These are phyloP conservation scores for Idaea aversata DNA, from an alignment of 2,888 invertebrate genomes.

Conservation along the genomic window DNA sequence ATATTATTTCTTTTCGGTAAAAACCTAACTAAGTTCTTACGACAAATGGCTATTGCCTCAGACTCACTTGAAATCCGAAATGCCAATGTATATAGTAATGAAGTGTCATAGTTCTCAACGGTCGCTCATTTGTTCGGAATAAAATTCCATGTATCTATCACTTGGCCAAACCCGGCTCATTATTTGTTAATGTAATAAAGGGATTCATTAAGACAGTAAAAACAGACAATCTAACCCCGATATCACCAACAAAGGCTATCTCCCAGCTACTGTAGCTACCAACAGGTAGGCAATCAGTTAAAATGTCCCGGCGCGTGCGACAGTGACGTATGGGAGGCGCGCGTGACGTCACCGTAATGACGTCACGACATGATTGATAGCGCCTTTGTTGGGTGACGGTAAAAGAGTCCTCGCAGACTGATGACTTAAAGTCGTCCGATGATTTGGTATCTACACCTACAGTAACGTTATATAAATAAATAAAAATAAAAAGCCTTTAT, in stretches of 20 bases:
- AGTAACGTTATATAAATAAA: too few relatives aligned
- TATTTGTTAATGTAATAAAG: too few relatives aligned
- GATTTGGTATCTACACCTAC: background rate
- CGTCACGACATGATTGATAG: conserved; percentile 31
- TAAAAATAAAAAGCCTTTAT: too few relatives aligned
- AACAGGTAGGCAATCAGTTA: conserved; percentile 32
- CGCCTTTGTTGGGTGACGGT: conserved; percentile 22
- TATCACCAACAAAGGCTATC: background rate
- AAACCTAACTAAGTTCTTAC: background rate
- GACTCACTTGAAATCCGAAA: too few relatives aligned
- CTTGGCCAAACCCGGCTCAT: too few relatives aligned
- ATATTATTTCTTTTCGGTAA: background rate
- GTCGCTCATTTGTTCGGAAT: too few relatives aligned
- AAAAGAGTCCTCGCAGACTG: conserved; percentile 12
- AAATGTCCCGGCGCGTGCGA: conserved; percentile 9
- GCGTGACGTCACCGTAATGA: conserved; percentile 29
- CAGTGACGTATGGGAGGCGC: conserved; percentile 20
- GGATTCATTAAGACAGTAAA: background rate
- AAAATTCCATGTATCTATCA: too few relatives aligned
- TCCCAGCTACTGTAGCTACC: background rate
- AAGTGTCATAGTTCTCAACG: too few relatives aligned
- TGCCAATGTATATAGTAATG: too few relatives aligned
- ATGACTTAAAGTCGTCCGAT: conserved; percentile 19
- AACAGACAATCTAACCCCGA: background rate
- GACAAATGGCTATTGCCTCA: too few relatives aligned